A percentile compares a stretch with the other conserved stretches of the same genome.
These are phyloP conservation scores for Zoanthus sociatus DNA, from an alignment of 92 coral and sea anemone species.

Conservation along the genomic window DNA sequence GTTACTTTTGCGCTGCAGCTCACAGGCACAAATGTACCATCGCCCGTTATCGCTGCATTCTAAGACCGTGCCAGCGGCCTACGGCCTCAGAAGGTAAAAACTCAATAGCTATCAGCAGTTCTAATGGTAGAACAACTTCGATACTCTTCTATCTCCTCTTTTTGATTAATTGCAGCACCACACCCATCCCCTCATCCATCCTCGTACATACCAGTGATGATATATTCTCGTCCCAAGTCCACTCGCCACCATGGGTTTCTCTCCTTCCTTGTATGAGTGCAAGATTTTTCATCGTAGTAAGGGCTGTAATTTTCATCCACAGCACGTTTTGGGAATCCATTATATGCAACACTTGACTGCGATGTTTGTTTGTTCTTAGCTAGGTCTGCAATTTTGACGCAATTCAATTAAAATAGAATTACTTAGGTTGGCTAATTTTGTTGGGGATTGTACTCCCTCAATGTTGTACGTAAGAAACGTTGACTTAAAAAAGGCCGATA, in stretches of 20 bases:
- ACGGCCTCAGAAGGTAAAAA: no score
- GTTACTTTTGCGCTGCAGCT: no score
- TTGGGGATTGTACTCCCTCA: neutral
- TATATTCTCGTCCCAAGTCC: slow-evolving; percentile 87
- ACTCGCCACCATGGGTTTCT: slow-evolving; percentile 98
- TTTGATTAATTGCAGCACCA: neutral
- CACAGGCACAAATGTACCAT: no score
- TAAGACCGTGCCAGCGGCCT: no score
- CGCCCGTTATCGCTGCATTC: no score
- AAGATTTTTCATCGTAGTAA: slow-evolving; percentile 67
- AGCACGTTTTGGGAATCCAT: slow-evolving; percentile 90
- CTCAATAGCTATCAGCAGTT: no score
- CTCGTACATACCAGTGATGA: slow-evolving; percentile 83
- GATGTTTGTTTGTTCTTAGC: slow-evolving; percentile 81
- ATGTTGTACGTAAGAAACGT: no score
- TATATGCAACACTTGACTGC: slow-evolving; percentile 89
- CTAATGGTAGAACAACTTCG: no score
- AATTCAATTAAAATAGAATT: neutral
- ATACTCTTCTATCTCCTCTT: neutral
- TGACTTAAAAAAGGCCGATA: no score
- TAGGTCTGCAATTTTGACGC: slow-evolving; percentile 61
- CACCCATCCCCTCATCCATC: neutral
- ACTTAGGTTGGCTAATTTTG: neutral
- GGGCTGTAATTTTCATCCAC: slow-evolving; percentile 86
- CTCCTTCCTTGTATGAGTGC: slow-evolving; percentile 90